Evolutionary conservation across 2,113 vertebrate species (phyloP), one percentile per base, ranked within the genome.

Genomic region (Lepus europaeus): DNA sequence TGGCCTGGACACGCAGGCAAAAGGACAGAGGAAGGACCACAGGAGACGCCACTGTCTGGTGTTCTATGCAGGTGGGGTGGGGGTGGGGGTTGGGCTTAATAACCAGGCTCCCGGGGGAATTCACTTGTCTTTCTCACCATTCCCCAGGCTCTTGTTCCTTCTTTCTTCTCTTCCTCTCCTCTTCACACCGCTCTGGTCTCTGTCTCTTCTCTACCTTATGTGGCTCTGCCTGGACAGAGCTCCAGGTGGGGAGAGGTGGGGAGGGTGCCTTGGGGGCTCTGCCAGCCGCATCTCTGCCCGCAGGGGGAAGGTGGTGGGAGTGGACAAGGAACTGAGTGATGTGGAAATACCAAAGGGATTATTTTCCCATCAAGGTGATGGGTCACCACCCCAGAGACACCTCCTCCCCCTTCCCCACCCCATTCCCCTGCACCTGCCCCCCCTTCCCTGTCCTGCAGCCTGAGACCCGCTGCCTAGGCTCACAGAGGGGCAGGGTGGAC

Each of bases 261-360:
- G 2, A 59, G 56, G 6, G 9, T 17, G 5, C 33, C 33, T 66
- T 49, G 22, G 23, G 29, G 14, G 9, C 2, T 10, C 9, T 9
- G 1, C 19, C 33, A n/a, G 8, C 2, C 20, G 0, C 11, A 6
- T 49, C 3, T 14, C 66, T 36, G 61, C 66, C n/a, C 33, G 29
- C 96, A 99, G 99, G 98, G 14, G 98, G 99, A 89, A 98, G 98
- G 81, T 92, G 68, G 63, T 89, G 2, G 0, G 10, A 29, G 9
- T 59, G 56, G 56, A 14, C 19, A 59, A 59, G 56, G 56, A 19
- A 4, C 56, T 17, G 56, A 19, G 6, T 5, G 56, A 19, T 59
- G 3, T 99, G 99, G 98, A 92, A 96, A 23, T 97, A 98, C 49
- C 39, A 98, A n/a, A 98, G 97, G 91, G 98, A 99, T 79, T 99